These are phyloP conservation scores for Sebastes baramenuke DNA, from an alignment of 2,797 vertebrate species.

Conservation along the genomic window DNA sequence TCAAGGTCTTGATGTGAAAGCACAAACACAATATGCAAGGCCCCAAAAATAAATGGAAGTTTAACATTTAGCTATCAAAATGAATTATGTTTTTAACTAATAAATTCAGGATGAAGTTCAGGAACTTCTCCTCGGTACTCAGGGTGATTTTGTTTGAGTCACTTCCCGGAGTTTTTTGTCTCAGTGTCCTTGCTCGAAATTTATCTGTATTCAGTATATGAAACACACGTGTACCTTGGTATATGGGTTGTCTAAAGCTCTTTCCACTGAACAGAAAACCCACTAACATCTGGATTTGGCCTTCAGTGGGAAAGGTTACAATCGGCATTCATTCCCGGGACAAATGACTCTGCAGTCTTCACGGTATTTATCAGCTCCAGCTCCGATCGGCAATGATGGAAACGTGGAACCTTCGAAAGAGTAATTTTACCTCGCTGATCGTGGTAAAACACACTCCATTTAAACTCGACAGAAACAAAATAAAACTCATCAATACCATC, in stretches of 20 bases:
- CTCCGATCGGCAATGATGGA: neutral
- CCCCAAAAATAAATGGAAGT: slow-evolving; percentile 7
- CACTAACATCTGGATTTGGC: neutral
- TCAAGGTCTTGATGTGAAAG: slow-evolving; percentile 5
- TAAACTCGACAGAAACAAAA: neutral
- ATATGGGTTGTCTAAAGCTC: neutral
- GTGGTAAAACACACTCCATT: accelerated
- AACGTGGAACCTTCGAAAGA: neutral
- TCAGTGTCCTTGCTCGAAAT: neutral
- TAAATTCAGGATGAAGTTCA: neutral
- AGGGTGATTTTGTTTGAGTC: neutral
- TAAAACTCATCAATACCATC: neutral
- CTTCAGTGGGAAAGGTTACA: neutral
- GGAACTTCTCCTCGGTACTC: neutral
- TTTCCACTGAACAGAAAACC: neutral
- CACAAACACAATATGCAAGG: neutral
- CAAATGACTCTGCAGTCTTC: neutral
- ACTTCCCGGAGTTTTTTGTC: neutral
- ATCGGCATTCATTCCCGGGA: neutral
- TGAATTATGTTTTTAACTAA: neutral
- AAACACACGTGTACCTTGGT: neutral
- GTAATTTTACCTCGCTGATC: neutral
- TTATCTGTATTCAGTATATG: neutral
- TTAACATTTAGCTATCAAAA: slow-evolving; percentile 24
- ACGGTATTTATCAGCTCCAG: neutral